Percentiles rank a stretch among this genome's conserved stretches.
Evolutionary conservation across 2,888 invertebrate species (phyloP).

Genomic region (Netelia fuscicornis): DNA sequence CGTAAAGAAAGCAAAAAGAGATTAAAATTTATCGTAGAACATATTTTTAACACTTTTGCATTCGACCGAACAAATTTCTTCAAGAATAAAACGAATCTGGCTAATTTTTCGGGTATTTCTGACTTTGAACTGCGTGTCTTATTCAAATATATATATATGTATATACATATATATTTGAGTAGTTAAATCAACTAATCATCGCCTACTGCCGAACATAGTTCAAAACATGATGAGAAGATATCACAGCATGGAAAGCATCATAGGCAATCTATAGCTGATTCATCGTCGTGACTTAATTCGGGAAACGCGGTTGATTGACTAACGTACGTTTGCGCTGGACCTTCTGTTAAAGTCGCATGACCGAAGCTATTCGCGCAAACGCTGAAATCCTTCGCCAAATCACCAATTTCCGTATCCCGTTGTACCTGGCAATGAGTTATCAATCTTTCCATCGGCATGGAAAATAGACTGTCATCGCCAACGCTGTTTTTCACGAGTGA

Average conservation of each 20-base stretch:
- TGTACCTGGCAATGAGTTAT: constrained; percentile 72
- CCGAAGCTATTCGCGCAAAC: constrained; percentile 81
- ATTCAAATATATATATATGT: background rate
- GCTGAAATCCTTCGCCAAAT: constrained; percentile 82
- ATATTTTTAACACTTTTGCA: constrained; percentile 34
- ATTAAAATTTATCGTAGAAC: constrained; percentile 8
- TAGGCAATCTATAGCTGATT: constrained; percentile 81
- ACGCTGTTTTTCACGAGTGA: constrained; percentile 83
- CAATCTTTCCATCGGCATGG: constrained; percentile 69
- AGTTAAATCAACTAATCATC: constrained; percentile 28
- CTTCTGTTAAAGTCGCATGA: constrained; percentile 75
- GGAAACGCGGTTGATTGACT: constrained; percentile 71
- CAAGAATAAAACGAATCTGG: constrained; percentile 10
- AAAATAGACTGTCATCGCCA: constrained; percentile 74
- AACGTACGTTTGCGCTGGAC: constrained; percentile 69
- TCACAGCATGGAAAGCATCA: constrained; percentile 80
- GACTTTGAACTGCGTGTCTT: constrained; percentile 27
- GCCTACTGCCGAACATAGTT: background rate
- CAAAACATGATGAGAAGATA: constrained; percentile 74
- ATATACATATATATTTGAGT: background rate
- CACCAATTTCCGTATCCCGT: constrained; percentile 80
- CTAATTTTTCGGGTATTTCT: constrained; percentile 33
- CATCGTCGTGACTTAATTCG: constrained; percentile 78
- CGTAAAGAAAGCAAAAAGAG: constrained; percentile 1
- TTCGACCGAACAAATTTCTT: constrained; percentile 23